phyloP scores from a whole-genome alignment of 2,797 vertebrate species.

The Eulemur rubriventer region DNA sequence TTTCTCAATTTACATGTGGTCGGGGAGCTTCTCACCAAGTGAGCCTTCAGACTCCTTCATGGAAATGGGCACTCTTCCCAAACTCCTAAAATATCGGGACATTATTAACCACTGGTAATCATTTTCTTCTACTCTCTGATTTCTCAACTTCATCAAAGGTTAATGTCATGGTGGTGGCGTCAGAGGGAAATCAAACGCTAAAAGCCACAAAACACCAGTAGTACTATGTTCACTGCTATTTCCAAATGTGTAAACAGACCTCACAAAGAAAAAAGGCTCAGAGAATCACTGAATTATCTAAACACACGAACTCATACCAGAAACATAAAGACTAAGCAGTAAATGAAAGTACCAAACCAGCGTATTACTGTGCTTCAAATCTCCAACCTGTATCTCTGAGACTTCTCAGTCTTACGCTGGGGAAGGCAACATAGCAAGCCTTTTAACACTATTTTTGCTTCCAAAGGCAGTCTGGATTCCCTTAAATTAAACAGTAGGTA shows the following conservation, averaged over 20 bases:
- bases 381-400: not conserved
- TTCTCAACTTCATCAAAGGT: not conserved
- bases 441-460: not conserved
- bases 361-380: not conserved
- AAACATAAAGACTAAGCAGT: constrained; percentile 31
- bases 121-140: constrained; percentile 59
- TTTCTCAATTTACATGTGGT: constrained; percentile 70
- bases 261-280: constrained; percentile 48
- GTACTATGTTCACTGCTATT: constrained; percentile 3
- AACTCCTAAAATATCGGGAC: constrained; percentile 22
- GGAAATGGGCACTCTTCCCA: constrained; percentile 37
- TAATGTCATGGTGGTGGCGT: constrained; percentile 5
- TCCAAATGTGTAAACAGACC: constrained; percentile 16
- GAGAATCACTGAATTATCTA: constrained; percentile 23
- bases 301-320: constrained; percentile 43
- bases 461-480: not conserved
- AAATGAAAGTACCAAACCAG: not conserved
- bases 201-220: constrained; percentile 13
- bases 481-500: not conserved
- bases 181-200: constrained; percentile 54
- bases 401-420: not conserved
- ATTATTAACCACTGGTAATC: constrained; percentile 48
- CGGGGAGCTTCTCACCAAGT: not conserved
- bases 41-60: constrained; percentile 26
- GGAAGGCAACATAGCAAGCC: not conserved